Evolutionary conservation across 2,113 vertebrate genomes (phyloP).

Genomic region (Lophius piscatorius): DNA sequence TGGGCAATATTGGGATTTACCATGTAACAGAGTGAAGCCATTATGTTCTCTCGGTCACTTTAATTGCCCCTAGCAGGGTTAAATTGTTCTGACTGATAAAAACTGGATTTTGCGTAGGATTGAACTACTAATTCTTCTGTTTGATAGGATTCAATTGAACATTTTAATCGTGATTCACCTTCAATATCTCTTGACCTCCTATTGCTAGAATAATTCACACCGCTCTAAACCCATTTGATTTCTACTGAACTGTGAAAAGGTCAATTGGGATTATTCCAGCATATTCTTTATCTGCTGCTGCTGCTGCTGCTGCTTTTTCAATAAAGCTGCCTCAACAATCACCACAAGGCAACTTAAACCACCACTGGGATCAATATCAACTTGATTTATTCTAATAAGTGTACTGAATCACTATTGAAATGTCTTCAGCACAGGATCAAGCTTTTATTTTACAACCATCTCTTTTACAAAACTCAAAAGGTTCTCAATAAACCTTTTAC

Average conservation of each 20-base stretch:
- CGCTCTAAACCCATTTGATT: conserved; percentile 36
- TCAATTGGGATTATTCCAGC: conserved; percentile 46
- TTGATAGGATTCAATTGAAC: conserved; percentile 42
- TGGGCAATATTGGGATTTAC: conserved; percentile 58
- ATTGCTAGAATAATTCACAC: conserved; percentile 12
- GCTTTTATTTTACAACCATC: no score
- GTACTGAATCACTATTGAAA: no score
- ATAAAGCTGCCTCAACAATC: not conserved
- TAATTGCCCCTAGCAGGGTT: conserved; percentile 53
- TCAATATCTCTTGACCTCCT: conserved; percentile 37
- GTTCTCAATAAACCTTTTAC: conserved; percentile 28
- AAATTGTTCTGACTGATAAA: conserved; percentile 50
- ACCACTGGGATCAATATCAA: no score
- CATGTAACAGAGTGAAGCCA: conserved; percentile 30
- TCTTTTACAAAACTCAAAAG: not conserved
- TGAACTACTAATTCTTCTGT: conserved; percentile 52
- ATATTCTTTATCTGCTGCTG: no score
- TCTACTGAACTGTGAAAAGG: conserved; percentile 37
- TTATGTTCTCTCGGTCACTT: conserved; percentile 34
- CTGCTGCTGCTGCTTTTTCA: no score
- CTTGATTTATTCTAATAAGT: no score
- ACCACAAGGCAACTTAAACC: no score
- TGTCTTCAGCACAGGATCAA: not conserved
- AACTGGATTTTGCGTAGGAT: conserved; percentile 28
- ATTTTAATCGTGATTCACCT: conserved; percentile 65